phyloP scores from a whole-genome alignment of 2,888 invertebrate species.

The Caradrina kadenii region DNA sequence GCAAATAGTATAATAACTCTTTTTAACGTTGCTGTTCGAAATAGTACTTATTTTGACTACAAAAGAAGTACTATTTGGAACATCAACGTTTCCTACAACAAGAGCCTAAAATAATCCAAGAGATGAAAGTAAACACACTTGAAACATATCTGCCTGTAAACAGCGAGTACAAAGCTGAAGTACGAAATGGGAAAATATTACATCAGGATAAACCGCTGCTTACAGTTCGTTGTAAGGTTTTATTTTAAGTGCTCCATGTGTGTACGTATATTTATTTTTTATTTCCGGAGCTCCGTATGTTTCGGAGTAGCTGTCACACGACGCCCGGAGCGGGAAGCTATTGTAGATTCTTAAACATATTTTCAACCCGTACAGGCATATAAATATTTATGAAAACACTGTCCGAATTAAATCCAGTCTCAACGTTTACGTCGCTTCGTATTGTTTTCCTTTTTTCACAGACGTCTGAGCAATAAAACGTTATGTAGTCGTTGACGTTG shows the following conservation, averaged over 20 bases:
- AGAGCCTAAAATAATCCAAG: slow-evolving; percentile 49
- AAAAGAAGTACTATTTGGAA: no score
- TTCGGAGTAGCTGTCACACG: slow-evolving; percentile 76
- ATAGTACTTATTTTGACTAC: slow-evolving; percentile 27
- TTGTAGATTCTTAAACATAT: slow-evolving; percentile 76
- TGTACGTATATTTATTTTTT: slow-evolving; percentile 66
- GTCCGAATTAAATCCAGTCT: slow-evolving; percentile 79
- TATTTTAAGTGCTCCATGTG: slow-evolving; percentile 71
- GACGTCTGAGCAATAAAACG: slow-evolving; percentile 73
- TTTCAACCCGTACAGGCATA: slow-evolving; percentile 67
- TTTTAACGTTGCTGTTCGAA: slow-evolving; percentile 35
- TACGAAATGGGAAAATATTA: slow-evolving; percentile 67
- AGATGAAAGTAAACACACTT: slow-evolving; percentile 53
- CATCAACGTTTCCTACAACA: no score
- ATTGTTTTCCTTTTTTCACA: slow-evolving; percentile 72
- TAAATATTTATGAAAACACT: slow-evolving; percentile 82
- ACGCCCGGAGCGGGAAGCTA: slow-evolving; percentile 66
- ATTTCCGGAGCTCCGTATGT: slow-evolving; percentile 67
- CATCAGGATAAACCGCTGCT: slow-evolving; percentile 71
- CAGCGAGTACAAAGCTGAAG: slow-evolving; percentile 59
- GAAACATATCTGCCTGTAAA: slow-evolving; percentile 53
- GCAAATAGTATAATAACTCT: slow-evolving; percentile 45
- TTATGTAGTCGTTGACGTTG: slow-evolving; percentile 70
- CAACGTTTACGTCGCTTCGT: slow-evolving; percentile 74
- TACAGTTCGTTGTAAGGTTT: slow-evolving; percentile 73